Percentiles rank a stretch among this genome's conserved stretches.
Evolutionary conservation across 2,113 vertebrate species (phyloP).

Genomic region (Merops nubicus): DNA sequence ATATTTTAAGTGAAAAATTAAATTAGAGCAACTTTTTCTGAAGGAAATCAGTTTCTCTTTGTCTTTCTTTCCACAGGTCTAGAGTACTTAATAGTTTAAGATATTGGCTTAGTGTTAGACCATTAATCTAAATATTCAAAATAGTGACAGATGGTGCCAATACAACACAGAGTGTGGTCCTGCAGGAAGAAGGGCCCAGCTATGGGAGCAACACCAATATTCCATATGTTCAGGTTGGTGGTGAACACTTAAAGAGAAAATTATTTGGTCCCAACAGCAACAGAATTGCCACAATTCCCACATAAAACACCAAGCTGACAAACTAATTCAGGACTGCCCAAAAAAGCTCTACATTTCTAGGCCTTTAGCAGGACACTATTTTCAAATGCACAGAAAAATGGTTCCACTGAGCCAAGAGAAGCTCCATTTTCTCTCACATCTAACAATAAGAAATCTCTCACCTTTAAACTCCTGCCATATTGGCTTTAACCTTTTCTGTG

Average conservation of each 20-base stretch:
- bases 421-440: neutral
- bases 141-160: conserved; percentile 47
- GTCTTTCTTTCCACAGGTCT: neutral
- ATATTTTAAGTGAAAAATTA: conserved; percentile 37
- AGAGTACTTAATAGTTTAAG: conserved; percentile 59
- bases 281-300: neutral
- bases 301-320: neutral
- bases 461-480: neutral
- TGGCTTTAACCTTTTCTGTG: neutral
- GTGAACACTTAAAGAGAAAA: neutral
- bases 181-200: neutral
- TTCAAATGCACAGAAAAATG: neutral
- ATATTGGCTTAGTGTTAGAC: conserved; percentile 41
- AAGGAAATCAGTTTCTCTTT: neutral
- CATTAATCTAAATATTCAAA: conserved; percentile 68
- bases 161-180: neutral
- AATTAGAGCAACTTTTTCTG: conserved; percentile 21
- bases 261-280: neutral
- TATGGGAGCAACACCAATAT: neutral
- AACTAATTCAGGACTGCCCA: neutral
- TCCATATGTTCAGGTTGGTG: conserved; percentile 37
- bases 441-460: neutral
- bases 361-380: neutral
- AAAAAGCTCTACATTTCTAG: neutral
- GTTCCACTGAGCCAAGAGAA: neutral